phyloP scores from a whole-genome alignment of 1,140 invertebrate genomes.

The Chymomyza costata region DNA sequence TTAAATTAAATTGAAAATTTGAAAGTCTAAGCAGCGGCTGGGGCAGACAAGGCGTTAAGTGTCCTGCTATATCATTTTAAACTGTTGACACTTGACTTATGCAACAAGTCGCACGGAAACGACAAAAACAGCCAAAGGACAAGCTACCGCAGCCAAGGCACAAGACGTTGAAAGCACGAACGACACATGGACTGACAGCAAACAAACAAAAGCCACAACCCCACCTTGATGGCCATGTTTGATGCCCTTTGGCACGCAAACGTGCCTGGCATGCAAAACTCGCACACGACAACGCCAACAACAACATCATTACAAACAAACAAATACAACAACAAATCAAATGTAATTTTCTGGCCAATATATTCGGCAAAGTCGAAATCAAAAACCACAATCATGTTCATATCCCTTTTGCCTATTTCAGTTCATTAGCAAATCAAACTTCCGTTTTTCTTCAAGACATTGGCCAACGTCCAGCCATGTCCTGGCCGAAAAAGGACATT shows the following conservation, averaged over 20 bases:
- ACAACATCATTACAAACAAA: slow-evolving; percentile 20
- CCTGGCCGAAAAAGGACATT: slow-evolving; percentile 39
- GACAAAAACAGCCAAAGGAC: neutral
- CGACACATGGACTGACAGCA: neutral
- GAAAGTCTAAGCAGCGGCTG: too few species aligned
- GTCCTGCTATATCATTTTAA: slow-evolving; percentile 5
- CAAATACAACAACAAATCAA: slow-evolving; percentile 38
- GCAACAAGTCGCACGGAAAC: slow-evolving; percentile 42
- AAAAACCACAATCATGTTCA: too few species aligned
- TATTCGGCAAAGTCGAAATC: too few species aligned
- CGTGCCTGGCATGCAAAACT: slow-evolving; percentile 57
- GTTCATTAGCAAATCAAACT: slow-evolving; percentile 73
- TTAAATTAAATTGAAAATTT: slow-evolving; percentile 58
- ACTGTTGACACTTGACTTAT: slow-evolving; percentile 35
- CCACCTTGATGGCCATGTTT: slow-evolving; percentile 12
- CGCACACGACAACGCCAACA: slow-evolving; percentile 9
- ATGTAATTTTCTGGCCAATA: slow-evolving; percentile 71
- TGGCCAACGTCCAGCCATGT: slow-evolving; percentile 24
- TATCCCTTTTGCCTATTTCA: slow-evolving; percentile 33
- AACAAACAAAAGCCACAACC: slow-evolving; percentile 33
- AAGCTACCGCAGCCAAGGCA: neutral
- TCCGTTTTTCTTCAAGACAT: slow-evolving; percentile 53
- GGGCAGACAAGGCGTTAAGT: neutral
- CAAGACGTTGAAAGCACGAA: neutral
- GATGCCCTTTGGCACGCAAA: slow-evolving; percentile 52